phyloP scores from a whole-genome alignment of 2,888 invertebrate genomes.

The Atethmia centrago region DNA sequence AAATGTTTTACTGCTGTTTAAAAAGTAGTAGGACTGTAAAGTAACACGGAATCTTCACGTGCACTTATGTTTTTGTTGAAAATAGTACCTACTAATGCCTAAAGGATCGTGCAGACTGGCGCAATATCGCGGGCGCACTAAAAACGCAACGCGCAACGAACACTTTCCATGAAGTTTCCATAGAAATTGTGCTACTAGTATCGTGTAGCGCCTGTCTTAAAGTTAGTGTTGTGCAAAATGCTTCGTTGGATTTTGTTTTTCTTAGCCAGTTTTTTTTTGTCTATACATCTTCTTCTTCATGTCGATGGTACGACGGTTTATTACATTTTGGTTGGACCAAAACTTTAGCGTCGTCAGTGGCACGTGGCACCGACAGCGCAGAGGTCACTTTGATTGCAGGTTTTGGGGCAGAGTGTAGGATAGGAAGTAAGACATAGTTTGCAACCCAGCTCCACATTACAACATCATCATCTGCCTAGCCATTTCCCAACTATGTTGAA shows the following conservation, averaged over 20 bases:
- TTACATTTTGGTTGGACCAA: neutral
- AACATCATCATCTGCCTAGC: no score
- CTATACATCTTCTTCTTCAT: neutral
- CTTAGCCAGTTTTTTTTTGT: no score
- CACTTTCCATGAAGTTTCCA: no score
- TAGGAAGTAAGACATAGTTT: neutral
- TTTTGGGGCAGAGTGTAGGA: no score
- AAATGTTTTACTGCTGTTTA: neutral
- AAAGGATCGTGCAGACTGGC: neutral
- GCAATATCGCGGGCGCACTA: no score
- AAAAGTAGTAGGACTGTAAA: no score
- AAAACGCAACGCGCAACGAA: no score
- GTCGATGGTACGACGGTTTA: neutral
- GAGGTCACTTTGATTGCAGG: neutral
- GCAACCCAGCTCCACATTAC: neutral
- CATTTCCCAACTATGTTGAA: no score
- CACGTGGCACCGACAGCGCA: no score
- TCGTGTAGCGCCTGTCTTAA: no score
- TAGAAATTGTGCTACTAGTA: no score
- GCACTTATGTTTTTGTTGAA: no score
- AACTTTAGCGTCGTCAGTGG: neutral
- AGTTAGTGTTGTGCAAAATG: neutral
- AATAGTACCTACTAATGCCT: neutral
- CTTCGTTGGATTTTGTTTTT: neutral
- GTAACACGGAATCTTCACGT: neutral